Evolutionary conservation across 2,888 invertebrate species (phyloP), one percentile per base, ranked within the genome.

Genomic region (Leptogaster cylindrica): DNA sequence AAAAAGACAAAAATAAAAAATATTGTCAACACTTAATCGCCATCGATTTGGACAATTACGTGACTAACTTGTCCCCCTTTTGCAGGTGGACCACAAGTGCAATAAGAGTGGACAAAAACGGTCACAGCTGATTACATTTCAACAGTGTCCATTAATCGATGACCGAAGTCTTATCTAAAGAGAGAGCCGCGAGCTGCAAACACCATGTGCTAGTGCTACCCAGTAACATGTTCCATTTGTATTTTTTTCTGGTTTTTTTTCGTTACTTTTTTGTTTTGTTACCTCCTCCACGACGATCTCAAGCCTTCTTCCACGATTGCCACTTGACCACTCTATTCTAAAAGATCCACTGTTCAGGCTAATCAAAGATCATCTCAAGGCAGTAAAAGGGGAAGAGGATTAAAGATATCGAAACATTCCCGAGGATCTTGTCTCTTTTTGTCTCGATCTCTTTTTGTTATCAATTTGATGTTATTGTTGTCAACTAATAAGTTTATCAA

Each of bases 401-500:
- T 25, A 48, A 48, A 48, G 27, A 27, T 48, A 16, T 16, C 16
- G 6, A 41, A 16, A n/a, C 16, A 41, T 41, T 41, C 41, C 41
- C 31, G 6, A 18, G 41, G 41, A 41, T 41, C 41, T 41, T n/a
- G 10, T 46, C 46, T 10, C 33, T 31, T 16, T 52, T 52, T 52
- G 27, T 64, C 46, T 46, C 23, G 48, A 10, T 31, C 33, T 33
- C 48, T 14, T 31, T 48, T 50, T 48, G 48, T 48, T 46, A 46
- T 36, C 31, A 48, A 18, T 48, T 64, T 31, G n/a, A 8, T 48
- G 27, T 51, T 65, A 50, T 65, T 65, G 33, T 64, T 48, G 51
- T 50, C 39, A 50, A 51, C 50, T 50, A 65, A 65, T 65, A 65
- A 65, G 23, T 50, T 65, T 65, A 50, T 65, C 50, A 65, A 65